Conservation (phyloP, 2,797 vertebrate species). For the Ataeniobius toweri region DNA sequence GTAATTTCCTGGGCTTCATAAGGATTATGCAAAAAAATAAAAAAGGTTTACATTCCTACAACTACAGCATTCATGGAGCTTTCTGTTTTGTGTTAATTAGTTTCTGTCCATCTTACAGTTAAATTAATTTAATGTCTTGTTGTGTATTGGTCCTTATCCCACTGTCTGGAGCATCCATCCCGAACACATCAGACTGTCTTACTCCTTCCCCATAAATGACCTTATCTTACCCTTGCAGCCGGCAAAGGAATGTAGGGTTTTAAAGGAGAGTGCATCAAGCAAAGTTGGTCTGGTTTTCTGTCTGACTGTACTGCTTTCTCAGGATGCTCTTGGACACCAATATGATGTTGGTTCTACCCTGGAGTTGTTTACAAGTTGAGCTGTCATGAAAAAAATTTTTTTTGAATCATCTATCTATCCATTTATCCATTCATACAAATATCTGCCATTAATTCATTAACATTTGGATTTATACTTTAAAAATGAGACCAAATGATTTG, state of each 20-base stretch:
- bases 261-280: slow-evolving; percentile 23
- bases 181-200: slow-evolving; percentile 37
- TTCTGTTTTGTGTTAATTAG: slow-evolving; percentile 26
- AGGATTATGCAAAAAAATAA: slow-evolving; percentile 45
- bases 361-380: background rate
- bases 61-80: background rate
- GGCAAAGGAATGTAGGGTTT: slow-evolving; percentile 44
- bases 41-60: slow-evolving; percentile 31
- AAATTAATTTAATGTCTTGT: slow-evolving; percentile 3
- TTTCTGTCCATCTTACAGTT: slow-evolving; percentile 28
- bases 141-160: slow-evolving; percentile 29
- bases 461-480: background rate
- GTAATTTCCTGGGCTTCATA: slow-evolving; percentile 30
- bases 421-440: too few relatives aligned
- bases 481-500: background rate
- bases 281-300: background rate
- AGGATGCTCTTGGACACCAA: background rate
- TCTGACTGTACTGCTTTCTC: background rate
- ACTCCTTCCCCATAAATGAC: slow-evolving; percentile 36
- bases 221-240: slow-evolving; percentile 54
- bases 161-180: slow-evolving; percentile 34
- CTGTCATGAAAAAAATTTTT: too few relatives aligned
- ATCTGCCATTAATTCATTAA: background rate
- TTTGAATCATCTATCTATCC: background rate
- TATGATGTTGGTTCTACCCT: too few relatives aligned